Conservation (phyloP, 2,113 vertebrate genomes). For the Dipodomys ordii region DNA sequence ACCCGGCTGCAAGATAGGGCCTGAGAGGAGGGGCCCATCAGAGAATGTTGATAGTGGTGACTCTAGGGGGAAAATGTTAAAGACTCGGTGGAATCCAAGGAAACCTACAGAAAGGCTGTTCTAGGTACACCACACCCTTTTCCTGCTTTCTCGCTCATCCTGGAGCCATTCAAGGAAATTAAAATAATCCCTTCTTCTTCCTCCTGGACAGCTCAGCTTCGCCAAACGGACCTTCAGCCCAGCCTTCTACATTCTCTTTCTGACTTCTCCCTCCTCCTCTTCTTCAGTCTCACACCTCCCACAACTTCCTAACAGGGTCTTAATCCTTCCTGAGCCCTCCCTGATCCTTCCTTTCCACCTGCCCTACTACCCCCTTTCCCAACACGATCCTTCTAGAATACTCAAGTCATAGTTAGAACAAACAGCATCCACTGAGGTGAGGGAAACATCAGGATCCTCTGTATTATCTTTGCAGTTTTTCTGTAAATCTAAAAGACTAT, state of each 20-base stretch:
- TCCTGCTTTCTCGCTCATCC: not conserved
- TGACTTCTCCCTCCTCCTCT: not conserved
- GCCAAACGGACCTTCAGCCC: not conserved
- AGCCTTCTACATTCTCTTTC: not conserved
- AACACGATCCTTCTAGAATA: not conserved
- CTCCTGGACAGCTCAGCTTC: not conserved
- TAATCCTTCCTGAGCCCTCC: not conserved
- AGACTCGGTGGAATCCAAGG: not conserved
- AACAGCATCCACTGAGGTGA: not conserved
- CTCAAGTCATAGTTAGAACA: rapidly evolving
- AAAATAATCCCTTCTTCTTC: not conserved
- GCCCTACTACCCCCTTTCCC: not conserved
- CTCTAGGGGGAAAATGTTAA: not conserved
- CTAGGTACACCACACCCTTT: not conserved
- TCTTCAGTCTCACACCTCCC: not conserved
- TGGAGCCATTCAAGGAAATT: not conserved
- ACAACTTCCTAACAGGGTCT: not conserved
- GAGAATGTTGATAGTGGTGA: not conserved
- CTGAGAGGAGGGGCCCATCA: not conserved
- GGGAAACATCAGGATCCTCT: not conserved
- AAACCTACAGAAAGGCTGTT: not conserved
- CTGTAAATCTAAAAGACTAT: not conserved
- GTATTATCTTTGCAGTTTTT: not conserved
- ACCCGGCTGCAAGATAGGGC: not conserved
- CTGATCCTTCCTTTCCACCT: not conserved